Conservation (phyloP, 2,888 invertebrate genomes). For the Pyrgus malvae region DNA sequence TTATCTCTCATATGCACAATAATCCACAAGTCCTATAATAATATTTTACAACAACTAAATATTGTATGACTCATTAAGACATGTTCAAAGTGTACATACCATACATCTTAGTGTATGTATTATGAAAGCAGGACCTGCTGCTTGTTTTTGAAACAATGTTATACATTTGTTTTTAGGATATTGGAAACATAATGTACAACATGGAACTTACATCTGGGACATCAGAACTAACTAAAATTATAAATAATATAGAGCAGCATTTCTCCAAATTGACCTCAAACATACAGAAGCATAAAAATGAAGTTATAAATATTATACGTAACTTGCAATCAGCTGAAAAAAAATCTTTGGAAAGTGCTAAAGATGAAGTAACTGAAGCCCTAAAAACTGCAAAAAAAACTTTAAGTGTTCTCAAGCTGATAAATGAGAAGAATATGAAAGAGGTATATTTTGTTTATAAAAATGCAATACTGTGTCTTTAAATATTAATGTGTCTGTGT, state of each 20-base stretch:
- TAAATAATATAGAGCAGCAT: slow-evolving; percentile 69
- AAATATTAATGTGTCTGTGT: too few species aligned
- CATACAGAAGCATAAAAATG: slow-evolving; percentile 77
- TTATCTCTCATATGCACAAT: too few species aligned
- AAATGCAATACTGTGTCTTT: too few species aligned
- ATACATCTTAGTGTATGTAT: too few species aligned
- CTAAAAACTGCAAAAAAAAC: slow-evolving; percentile 51
- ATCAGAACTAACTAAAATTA: slow-evolving; percentile 47
- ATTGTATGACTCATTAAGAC: too few species aligned
- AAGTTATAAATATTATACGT: slow-evolving; percentile 57
- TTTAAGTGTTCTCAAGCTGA: slow-evolving; percentile 33
- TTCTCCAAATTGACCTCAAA: slow-evolving; percentile 75
- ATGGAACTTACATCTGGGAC: slow-evolving; percentile 55
- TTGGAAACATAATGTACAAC: slow-evolving; percentile 62
- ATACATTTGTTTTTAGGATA: slow-evolving; percentile 43
- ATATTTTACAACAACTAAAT: too few species aligned
- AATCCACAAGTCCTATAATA: too few species aligned
- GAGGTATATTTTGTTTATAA: slow-evolving; percentile 48
- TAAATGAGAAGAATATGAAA: slow-evolving; percentile 49
- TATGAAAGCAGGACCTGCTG: too few species aligned
- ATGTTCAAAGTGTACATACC: too few species aligned
- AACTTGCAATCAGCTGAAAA: slow-evolving; percentile 54
- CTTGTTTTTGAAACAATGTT: too few species aligned
- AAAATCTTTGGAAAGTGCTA: slow-evolving; percentile 54
- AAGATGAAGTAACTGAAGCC: slow-evolving; percentile 47